phyloP scores from a whole-genome alignment of 2,113 vertebrate genomes.

The Anhinga rufa region DNA sequence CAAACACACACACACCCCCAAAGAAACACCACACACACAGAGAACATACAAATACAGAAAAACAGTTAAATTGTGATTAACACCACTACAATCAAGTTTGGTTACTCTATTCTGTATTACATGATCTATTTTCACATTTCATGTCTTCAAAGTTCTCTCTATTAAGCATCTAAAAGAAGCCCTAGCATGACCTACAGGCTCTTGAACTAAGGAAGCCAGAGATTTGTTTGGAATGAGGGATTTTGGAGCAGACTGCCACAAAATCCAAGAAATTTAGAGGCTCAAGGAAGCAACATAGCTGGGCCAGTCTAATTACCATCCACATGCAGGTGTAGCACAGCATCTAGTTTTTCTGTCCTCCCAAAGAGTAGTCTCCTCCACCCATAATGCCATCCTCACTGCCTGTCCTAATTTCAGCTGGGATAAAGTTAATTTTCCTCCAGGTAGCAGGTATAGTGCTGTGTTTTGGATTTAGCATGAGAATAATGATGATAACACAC shows the following conservation, averaged over 20 bases:
- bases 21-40: rapidly evolving
- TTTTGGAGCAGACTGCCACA: background rate
- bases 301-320: background rate
- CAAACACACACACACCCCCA: rapidly evolving
- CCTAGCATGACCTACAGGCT: background rate
- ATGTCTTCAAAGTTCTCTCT: background rate
- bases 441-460: too few relatives aligned
- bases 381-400: background rate
- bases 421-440: too few relatives aligned
- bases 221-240: background rate
- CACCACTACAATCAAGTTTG: background rate
- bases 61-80: background rate
- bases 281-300: background rate
- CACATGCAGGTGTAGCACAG: background rate
- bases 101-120: background rate
- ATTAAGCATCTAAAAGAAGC: background rate
- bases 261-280: background rate
- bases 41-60: background rate
- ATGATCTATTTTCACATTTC: background rate
- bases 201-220: background rate
- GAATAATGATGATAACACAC: too few relatives aligned
- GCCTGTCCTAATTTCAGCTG: background rate
- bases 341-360: background rate
- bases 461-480: too few relatives aligned
- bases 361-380: background rate